Percentiles rank a stretch among this genome's conserved stretches.
Evolutionary conservation across 2,888 invertebrate species (phyloP).

Genomic region (Leucozona laternaria): DNA sequence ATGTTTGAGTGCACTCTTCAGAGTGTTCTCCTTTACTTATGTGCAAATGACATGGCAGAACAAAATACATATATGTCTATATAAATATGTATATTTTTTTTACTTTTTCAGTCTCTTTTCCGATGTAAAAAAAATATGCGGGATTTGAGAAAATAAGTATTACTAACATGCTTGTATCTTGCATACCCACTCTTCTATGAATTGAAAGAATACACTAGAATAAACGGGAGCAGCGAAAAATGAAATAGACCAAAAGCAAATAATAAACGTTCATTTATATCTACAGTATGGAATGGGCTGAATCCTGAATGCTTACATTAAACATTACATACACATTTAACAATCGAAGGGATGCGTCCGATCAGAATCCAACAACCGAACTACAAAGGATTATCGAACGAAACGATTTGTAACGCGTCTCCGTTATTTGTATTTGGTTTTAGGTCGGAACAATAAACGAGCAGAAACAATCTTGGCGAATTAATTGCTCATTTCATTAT

Average conservation of each 20-base stretch:
- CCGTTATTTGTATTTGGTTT: slow-evolving; percentile 45
- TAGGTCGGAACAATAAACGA: slow-evolving; percentile 25
- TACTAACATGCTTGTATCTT: slow-evolving; percentile 11
- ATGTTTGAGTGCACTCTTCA: slow-evolving; percentile 79
- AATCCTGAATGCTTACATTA: slow-evolving; percentile 16
- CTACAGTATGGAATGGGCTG: slow-evolving; percentile 22
- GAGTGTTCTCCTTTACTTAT: slow-evolving; percentile 58
- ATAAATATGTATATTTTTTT: slow-evolving; percentile 22
- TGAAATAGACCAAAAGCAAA: slow-evolving; percentile 54
- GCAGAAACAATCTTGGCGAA: slow-evolving; percentile 18
- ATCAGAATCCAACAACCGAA: too few species aligned
- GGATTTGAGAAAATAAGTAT: slow-evolving; percentile 50
- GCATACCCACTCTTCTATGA: not conserved
- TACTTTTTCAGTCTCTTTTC: slow-evolving; percentile 31
- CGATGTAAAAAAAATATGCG: slow-evolving; percentile 51
- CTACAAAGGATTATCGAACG: slow-evolving; percentile 33
- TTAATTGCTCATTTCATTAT: slow-evolving; percentile 54
- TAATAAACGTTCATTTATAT: slow-evolving; percentile 57
- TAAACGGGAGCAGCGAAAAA: slow-evolving; percentile 21
- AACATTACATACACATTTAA: slow-evolving; percentile 1
- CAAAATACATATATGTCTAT: too few species aligned
- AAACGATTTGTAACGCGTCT: slow-evolving; percentile 28
- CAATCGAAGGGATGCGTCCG: slow-evolving; percentile 42
- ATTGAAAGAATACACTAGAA: slow-evolving; percentile 26
- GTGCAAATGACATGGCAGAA: slow-evolving; percentile 48